A percentile compares a stretch with the other conserved stretches of the same genome.
Conservation (phyloP, 2,888 invertebrate genomes). For the Glaucopsyche alexis region DNA sequence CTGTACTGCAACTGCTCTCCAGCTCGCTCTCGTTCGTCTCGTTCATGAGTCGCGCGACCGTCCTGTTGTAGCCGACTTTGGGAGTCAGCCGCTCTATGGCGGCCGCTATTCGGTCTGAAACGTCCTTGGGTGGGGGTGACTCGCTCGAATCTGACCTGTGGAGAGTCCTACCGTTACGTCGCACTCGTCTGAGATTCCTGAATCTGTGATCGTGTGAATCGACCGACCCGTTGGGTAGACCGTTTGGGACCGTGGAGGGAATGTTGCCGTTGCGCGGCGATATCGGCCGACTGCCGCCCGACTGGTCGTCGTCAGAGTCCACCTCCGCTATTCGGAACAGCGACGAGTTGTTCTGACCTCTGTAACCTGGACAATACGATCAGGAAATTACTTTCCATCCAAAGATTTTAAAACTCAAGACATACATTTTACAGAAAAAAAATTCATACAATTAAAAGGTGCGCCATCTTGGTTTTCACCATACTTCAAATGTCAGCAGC, state of each 20-base stretch:
- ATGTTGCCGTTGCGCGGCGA: slow-evolving; percentile 57
- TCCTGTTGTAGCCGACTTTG: slow-evolving; percentile 55
- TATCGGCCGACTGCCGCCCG: slow-evolving; percentile 62
- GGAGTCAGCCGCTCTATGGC: slow-evolving; percentile 51
- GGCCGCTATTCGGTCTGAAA: slow-evolving; percentile 48
- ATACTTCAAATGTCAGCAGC: no score
- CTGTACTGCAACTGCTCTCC: slow-evolving; percentile 72
- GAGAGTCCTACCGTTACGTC: slow-evolving; percentile 59
- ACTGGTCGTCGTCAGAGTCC: slow-evolving; percentile 83
- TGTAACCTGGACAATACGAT: slow-evolving; percentile 55
- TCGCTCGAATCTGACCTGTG: slow-evolving; percentile 68
- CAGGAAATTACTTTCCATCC: background rate
- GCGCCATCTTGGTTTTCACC: no score
- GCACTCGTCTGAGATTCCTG: slow-evolving; percentile 51
- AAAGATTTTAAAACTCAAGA: no score
- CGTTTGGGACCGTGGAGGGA: slow-evolving; percentile 69
- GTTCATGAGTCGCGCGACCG: slow-evolving; percentile 70
- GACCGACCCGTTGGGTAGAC: slow-evolving; percentile 79
- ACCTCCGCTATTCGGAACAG: slow-evolving; percentile 78
- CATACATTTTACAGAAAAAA: no score
- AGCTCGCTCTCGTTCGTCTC: slow-evolving; percentile 75
- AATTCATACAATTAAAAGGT: no score
- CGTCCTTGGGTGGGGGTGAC: slow-evolving; percentile 61
- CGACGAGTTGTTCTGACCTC: slow-evolving; percentile 66
- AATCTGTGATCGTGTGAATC: slow-evolving; percentile 56